Conservation (phyloP, 2,797 vertebrate genomes). For the Tolypeutes matacus region DNA sequence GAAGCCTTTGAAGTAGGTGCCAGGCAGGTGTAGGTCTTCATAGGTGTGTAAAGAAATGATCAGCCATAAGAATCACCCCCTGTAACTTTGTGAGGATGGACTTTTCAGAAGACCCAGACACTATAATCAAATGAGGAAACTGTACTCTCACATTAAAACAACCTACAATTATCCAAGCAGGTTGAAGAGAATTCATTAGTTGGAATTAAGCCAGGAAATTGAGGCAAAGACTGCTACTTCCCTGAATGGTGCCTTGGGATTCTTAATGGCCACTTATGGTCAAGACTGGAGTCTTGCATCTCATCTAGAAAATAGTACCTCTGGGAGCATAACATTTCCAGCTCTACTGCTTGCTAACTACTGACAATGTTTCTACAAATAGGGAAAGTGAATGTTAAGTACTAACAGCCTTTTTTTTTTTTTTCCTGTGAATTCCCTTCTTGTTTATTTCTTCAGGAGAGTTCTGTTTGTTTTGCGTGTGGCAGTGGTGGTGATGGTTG, state of each 20-base stretch:
- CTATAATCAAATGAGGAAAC: constrained; percentile 7
- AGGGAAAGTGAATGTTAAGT: constrained; percentile 13
- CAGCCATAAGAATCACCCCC: neutral
- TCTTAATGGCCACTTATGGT: constrained; percentile 76
- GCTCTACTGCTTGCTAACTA: constrained; percentile 50
- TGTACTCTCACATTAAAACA: constrained; percentile 53
- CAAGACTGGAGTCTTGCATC: constrained; percentile 66
- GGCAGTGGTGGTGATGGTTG: neutral
- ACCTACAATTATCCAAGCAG: neutral
- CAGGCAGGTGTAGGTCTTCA: neutral
- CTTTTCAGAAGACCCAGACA: constrained; percentile 11
- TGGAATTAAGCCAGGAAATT: constrained; percentile 64
- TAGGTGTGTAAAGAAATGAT: neutral
- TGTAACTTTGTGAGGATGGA: neutral
- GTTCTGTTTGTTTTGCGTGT: neutral
- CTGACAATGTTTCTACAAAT: constrained; percentile 30
- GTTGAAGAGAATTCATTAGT: constrained; percentile 62
- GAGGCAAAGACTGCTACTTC: constrained; percentile 60
- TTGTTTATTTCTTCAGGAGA: constrained; percentile 8
- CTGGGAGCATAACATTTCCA: constrained; percentile 32
- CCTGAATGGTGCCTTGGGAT: constrained; percentile 68
- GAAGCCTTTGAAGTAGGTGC: neutral
- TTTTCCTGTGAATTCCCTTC: neutral
- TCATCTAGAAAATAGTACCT: constrained; percentile 66
- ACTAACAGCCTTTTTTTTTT: neutral